Evolutionary conservation across 2,888 invertebrate species (phyloP), one percentile per base, ranked within the genome.

Genomic region (Macrophya alboannulata): DNA sequence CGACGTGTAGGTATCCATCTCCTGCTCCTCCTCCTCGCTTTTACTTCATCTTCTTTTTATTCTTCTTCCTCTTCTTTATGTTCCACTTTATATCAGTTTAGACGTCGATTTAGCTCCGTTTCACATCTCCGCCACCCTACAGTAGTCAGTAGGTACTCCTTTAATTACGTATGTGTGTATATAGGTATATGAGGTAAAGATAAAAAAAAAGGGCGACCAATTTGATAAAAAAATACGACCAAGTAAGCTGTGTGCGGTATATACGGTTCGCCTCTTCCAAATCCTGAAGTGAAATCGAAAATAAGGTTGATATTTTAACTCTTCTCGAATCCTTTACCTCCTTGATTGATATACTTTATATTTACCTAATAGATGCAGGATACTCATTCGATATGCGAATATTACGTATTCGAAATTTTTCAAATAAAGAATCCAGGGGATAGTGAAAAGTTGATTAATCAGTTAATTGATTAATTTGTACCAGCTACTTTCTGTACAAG

Each of bases 41-140:
- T 71, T 40, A 37, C 82, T 40, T 21, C 62, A 12, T 85, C 79
- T 59, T 85, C 43, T 37, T 77, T 83, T 25, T n/a, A 21, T 81
- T 62, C 21, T 40, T 40, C 65, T 84, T 85, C 21, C n/a, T 85
- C 48, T 79, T 84, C 76, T 40, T 79, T 31, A 76, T 43, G 31
- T 76, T 15, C 48, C 25, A 43, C 15, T n/a, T 43, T 48, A n/a
- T 45, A 74, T 74, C n/a, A n/a, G 72, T 43, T 37, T 37, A 72
- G 72, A 72, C 10, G 40, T 68, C 31, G 40, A 72, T 71, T 71
- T 17, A 37, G 40, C 71, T 40, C 17, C 68, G 68, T 25, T 68
- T 25, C 31, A 31, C 31, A 68, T 68, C n/a, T n/a, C 5, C 55
- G 55, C 55, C 55, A 55, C 55, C 55, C n/a, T n/a, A 55, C 55